phyloP scores from a whole-genome alignment of 2,113 vertebrate genomes.

The Bos taurus region DNA sequence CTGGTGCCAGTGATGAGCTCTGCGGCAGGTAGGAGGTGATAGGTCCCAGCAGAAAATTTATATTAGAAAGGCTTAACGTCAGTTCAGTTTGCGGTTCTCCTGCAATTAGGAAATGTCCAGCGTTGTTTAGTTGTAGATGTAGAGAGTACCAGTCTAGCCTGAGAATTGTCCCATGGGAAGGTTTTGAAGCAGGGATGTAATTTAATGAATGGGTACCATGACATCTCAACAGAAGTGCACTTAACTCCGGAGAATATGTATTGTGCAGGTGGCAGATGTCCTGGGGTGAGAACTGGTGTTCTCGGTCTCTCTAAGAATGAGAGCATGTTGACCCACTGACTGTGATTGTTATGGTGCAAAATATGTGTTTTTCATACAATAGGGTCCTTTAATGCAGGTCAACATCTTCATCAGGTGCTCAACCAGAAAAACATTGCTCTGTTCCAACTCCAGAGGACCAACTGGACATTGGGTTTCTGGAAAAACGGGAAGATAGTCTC shows the following conservation, averaged over 20 bases:
- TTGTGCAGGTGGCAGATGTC: background rate
- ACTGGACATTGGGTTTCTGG: background rate
- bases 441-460: background rate
- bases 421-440: fast-evolving
- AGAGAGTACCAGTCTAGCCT: background rate
- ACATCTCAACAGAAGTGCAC: background rate
- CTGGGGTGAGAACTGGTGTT: background rate
- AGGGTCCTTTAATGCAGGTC: background rate
- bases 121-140: background rate
- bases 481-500: background rate
- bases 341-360: background rate
- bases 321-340: background rate
- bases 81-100: background rate
- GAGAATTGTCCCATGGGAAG: background rate
- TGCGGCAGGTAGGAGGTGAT: background rate
- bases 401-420: background rate
- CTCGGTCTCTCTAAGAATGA: background rate
- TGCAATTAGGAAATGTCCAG: background rate
- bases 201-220: fast-evolving
- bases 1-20: background rate
- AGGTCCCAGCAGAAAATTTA: background rate
- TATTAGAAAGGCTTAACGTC: background rate
- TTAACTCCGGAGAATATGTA: background rate
- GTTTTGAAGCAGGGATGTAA: background rate
- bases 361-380: background rate